Percentiles rank a stretch among this genome's conserved stretches.
phyloP scores from a whole-genome alignment of 1,140 invertebrate genomes.

The Onthophagus taurus region DNA sequence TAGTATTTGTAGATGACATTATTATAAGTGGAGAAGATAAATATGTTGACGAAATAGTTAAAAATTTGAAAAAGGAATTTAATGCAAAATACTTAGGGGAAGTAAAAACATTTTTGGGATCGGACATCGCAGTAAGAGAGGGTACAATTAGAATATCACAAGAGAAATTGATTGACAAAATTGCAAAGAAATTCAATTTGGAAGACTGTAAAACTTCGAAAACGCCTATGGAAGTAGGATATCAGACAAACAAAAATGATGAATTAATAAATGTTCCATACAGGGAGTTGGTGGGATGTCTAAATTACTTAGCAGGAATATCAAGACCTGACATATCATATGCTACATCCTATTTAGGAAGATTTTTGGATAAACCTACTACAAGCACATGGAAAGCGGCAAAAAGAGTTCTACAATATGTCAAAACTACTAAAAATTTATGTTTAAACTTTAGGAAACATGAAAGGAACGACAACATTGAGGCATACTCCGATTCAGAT shows the following conservation, averaged over 20 bases:
- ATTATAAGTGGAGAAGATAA: constrained; percentile 16
- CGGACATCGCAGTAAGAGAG: constrained; percentile 2
- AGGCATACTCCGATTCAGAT: constrained; percentile 6
- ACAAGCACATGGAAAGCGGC: not conserved
- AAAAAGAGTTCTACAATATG: constrained; percentile 6
- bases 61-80: constrained; percentile 19
- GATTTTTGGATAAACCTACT: constrained; percentile 7
- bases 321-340: constrained; percentile 8
- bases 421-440: constrained; percentile 9
- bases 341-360: constrained; percentile 1
- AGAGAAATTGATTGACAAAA: constrained; percentile 2
- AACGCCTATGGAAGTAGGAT: constrained; percentile 7
- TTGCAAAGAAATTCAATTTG: constrained; percentile 5
- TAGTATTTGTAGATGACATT: constrained; percentile 20
- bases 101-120: constrained; percentile 14
- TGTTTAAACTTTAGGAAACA: constrained; percentile 2
- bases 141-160: not conserved
- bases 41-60: constrained; percentile 15
- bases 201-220: constrained; percentile 4
- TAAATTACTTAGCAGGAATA: constrained; percentile 7
- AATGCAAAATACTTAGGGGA: constrained; percentile 17
- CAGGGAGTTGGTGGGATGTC: constrained; percentile 1
- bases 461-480: not conserved
- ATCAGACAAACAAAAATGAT: not conserved
- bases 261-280: constrained; percentile 6